Conservation (phyloP, 1,140 invertebrate genomes). For the Trichonephila clavata region DNA sequence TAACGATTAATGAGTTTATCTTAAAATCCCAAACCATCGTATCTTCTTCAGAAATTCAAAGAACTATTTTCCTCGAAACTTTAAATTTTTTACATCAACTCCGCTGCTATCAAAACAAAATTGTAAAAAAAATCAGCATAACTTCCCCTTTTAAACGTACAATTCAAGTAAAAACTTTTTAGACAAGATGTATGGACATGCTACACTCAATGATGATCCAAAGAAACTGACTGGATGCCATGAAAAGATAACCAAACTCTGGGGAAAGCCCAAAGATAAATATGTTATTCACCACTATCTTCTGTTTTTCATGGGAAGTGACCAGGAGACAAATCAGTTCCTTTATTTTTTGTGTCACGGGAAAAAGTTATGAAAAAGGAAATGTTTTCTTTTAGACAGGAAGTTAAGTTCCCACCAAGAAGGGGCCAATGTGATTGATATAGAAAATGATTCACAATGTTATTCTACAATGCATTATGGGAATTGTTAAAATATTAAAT, state of each 20-base stretch:
- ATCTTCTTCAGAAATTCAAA: too few species aligned
- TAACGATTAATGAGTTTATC: too few species aligned
- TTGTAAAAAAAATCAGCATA: background rate
- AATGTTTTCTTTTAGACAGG: background rate
- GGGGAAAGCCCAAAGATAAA: background rate
- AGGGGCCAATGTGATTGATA: background rate
- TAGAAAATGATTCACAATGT: too few species aligned
- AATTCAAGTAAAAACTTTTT: background rate
- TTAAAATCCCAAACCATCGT: too few species aligned
- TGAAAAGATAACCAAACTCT: background rate
- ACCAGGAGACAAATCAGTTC: slow-evolving; percentile 20
- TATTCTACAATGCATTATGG: too few species aligned
- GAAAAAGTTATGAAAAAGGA: slow-evolving; percentile 20
- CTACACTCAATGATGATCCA: background rate
- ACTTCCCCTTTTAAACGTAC: background rate
- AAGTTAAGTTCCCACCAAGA: background rate
- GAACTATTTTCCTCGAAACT: too few species aligned
- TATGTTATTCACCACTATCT: background rate
- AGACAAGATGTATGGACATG: background rate
- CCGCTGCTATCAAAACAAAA: too few species aligned
- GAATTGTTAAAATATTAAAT: too few species aligned
- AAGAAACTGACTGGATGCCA: background rate
- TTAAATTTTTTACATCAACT: too few species aligned
- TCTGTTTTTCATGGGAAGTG: background rate
- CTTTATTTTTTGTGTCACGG: background rate